Conservation (phyloP, 2,888 invertebrate genomes). For the Torymus texanus region DNA sequence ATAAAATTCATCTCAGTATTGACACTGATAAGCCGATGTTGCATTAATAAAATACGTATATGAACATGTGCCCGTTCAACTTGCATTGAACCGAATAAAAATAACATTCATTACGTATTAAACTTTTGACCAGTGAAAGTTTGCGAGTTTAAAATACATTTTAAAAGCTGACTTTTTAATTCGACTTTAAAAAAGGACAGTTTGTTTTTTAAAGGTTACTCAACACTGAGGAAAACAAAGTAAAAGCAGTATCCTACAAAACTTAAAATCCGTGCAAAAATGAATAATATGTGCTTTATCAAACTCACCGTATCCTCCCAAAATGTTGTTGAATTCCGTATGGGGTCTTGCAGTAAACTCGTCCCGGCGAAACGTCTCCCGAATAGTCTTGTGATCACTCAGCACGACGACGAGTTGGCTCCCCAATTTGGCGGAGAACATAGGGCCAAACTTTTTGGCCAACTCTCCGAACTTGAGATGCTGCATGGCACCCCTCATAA, state of each 20-base stretch:
- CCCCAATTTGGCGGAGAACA: conserved; percentile 89
- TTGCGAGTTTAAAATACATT: conserved; percentile 15
- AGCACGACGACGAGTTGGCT: conserved; percentile 89
- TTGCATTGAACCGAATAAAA: conserved; percentile 10
- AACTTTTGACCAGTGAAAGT: conserved; percentile 48
- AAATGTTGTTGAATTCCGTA: conserved; percentile 89
- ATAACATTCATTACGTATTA: conserved; percentile 37
- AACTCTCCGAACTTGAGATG: conserved; percentile 88
- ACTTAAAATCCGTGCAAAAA: not conserved
- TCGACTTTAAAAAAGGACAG: conserved; percentile 9
- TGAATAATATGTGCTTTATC: not conserved
- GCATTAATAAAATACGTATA: not conserved
- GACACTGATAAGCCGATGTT: too few species aligned
- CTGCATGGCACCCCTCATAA: conserved; percentile 83
- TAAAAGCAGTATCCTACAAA: conserved; percentile 59
- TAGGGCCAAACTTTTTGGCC: conserved; percentile 85
- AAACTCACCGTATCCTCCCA: conserved; percentile 92
- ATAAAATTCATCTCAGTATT: too few species aligned
- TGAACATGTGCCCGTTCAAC: conserved; percentile 8
- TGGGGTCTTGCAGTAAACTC: conserved; percentile 92
- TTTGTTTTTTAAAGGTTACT: not conserved
- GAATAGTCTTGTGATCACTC: conserved; percentile 89
- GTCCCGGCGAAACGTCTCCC: conserved; percentile 89
- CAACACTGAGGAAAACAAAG: conserved; percentile 3
- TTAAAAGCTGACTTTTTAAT: conserved; percentile 16